Evolutionary conservation across 2,113 vertebrate genomes (phyloP), one percentile per base, ranked within the genome.

Genomic region (Uria lomvia): DNA sequence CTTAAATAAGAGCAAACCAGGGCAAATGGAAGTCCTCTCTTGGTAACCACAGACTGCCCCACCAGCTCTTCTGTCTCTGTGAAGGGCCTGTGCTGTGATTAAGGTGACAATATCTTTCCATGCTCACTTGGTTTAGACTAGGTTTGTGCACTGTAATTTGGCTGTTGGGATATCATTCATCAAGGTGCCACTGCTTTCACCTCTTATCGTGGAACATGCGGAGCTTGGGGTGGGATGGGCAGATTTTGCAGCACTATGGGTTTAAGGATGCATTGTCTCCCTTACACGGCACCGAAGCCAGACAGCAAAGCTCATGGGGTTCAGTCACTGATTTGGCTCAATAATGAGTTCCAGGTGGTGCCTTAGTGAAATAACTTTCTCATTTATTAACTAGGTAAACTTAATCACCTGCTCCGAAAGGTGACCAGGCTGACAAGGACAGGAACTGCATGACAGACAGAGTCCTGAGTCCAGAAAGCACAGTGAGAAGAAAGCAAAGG

Each of bases 201-300:
- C n/a, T 73, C 38, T 62, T 70, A 11, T 1, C 16, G 6, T 2
- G 16, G 42, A 36, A 22, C 0, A 0, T 50, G 16, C 11, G 27
- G 55, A 62, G 26, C 8, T 29, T 77, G 24, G 17, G 14, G 43
- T 71, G 45, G 17, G 32, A 42, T 0, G 2, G 81, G 21, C 8
- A 67, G 68, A 13, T 71, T 83, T 74, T 42, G 72, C 58, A 88
- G 29, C 10, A 7, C 15, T 15, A 0, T 5, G 14, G 29, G 27
- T 8, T 70, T 62, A 29, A 55, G 42, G 32, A 45, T 38, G 23
- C 2, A 2, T 32, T 50, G 50, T 16, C 13, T 77, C 13, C 20
- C 22, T 58, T 26, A 34, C 8, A 12, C 42, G 8, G 21, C 40
- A 40, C 36, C 6, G 5, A 59, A 65, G 20, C 47, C 56, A 52